Evolutionary conservation across 2,113 vertebrate genomes (phyloP).

Genomic region (Antennarius striatus): DNA sequence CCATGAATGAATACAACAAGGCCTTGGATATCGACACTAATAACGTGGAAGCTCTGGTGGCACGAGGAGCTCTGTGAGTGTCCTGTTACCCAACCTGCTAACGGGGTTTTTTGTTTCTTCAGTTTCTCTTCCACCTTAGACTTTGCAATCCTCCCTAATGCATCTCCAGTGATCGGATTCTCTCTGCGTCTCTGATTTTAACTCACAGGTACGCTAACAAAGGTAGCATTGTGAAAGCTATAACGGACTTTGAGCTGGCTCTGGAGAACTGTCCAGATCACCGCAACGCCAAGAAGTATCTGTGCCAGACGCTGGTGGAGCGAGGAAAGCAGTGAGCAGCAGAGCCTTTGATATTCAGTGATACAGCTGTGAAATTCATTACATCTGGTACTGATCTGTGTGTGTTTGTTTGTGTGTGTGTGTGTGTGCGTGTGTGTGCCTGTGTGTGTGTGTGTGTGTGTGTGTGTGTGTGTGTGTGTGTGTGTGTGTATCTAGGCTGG

Average conservation of each 20-base stretch:
- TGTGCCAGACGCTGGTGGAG: constrained; percentile 96
- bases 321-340: constrained; percentile 93
- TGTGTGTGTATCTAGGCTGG: constrained; percentile 78
- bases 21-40: constrained; percentile 94
- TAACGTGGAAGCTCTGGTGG: constrained; percentile 95
- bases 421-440: not conserved
- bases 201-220: constrained; percentile 91
- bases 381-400: too few species aligned
- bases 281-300: constrained; percentile 95
- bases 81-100: too few species aligned
- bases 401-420: not conserved
- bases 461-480: not conserved
- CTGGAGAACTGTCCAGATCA: constrained; percentile 92
- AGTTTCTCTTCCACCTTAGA: too few species aligned
- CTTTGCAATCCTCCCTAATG: too few species aligned
- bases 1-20: constrained; percentile 99
- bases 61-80: constrained; percentile 94
- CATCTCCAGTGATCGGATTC: too few species aligned
- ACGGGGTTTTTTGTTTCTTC: too few species aligned
- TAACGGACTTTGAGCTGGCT: constrained; percentile 93
- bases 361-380: too few species aligned
- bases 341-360: not conserved
- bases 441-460: too few species aligned
- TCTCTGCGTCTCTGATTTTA: not conserved
- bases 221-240: constrained; percentile 94